Conservation (phyloP, 2,888 invertebrate genomes). For the Girardia tigrina region DNA sequence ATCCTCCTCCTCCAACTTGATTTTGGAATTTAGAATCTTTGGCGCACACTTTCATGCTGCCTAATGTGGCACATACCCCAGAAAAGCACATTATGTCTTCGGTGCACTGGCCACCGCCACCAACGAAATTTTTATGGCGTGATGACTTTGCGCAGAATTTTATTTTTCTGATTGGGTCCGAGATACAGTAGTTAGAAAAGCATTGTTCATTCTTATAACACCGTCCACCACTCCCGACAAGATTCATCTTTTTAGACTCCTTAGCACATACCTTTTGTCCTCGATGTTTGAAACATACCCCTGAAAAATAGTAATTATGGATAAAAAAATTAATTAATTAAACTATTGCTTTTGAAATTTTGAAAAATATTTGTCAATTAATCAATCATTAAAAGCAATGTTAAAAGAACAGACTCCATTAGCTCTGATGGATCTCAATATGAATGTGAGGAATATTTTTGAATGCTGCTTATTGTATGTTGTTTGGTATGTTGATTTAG, state of each 20-base stretch:
- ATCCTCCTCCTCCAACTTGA: constrained; percentile 27
- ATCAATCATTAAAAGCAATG: too few relatives aligned
- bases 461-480: too few relatives aligned
- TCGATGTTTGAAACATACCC: background rate
- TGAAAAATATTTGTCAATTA: too few relatives aligned
- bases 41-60: background rate
- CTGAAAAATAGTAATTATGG: too few relatives aligned
- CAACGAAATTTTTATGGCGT: background rate
- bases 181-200: constrained; percentile 25
- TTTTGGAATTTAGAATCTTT: constrained; percentile 4
- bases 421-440: too few relatives aligned
- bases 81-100: constrained; percentile 28
- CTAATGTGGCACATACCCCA: constrained; percentile 1
- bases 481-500: too few relatives aligned
- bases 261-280: constrained; percentile 14
- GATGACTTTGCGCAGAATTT: constrained; percentile 23
- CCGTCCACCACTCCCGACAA: constrained; percentile 24
- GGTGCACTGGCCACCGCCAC: constrained; percentile 26
- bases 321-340: too few relatives aligned
- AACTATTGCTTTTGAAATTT: too few relatives aligned
- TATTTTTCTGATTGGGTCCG: background rate
- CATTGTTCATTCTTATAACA: constrained; percentile 26
- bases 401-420: too few relatives aligned
- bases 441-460: too few relatives aligned
- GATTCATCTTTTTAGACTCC: background rate